Evolutionary conservation across 2,797 vertebrate species (phyloP).

Genomic region (Neosilurus hyrtlii): DNA sequence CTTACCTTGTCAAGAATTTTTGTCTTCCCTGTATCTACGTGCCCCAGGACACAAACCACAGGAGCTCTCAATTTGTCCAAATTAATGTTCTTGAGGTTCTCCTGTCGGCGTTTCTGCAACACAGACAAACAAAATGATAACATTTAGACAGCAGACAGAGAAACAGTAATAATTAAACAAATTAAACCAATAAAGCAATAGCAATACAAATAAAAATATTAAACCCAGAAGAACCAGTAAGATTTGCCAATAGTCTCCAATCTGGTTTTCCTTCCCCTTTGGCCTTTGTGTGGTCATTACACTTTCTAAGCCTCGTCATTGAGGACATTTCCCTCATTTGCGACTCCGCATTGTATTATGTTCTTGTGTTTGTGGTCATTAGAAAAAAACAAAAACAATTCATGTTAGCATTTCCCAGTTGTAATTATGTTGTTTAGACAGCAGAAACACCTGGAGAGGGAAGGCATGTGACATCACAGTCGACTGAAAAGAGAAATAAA

Average conservation of each 20-base stretch:
- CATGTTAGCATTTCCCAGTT: too few species aligned
- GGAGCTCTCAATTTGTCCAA: slow-evolving; percentile 84
- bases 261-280: background rate
- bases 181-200: too few species aligned
- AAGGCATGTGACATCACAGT: too few species aligned
- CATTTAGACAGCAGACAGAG: too few species aligned
- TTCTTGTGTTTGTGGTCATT: background rate
- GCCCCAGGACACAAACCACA: slow-evolving; percentile 96
- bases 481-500: too few species aligned
- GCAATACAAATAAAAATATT: background rate
- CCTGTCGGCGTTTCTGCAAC: slow-evolving; percentile 84
- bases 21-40: slow-evolving; percentile 97
- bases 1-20: slow-evolving; percentile 97
- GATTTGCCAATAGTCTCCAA: background rate
- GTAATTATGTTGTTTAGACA: too few species aligned
- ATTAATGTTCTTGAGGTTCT: slow-evolving; percentile 85
- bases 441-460: too few species aligned
- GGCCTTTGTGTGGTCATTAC: slow-evolving; percentile 13
- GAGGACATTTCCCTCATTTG: background rate
- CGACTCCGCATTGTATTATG: background rate
- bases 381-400: too few species aligned
- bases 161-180: too few species aligned
- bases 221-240: too few species aligned
- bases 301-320: slow-evolving; percentile 89
- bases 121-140: slow-evolving; percentile 19